Evolutionary conservation across 2,888 invertebrate species (phyloP), one percentile per base, ranked within the genome.

Genomic region (Oscheius sp.): DNA sequence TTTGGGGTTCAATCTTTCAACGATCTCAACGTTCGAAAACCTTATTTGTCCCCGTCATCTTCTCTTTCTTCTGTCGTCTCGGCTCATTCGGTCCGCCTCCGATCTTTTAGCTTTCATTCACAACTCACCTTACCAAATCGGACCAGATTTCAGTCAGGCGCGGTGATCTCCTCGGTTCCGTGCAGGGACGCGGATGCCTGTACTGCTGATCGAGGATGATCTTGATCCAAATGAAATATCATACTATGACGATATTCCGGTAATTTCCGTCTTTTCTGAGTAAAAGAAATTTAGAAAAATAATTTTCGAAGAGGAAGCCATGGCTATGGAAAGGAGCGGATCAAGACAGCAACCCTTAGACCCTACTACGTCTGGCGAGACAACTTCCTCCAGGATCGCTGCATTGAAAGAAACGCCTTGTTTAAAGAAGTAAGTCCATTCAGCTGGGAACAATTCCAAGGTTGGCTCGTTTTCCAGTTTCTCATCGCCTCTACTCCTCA

Each of bases 381-480:
- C 29, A 67, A 76, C 29, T 77, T 79, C 29, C 73, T 74, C 33
- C 63, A 79, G 45, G 79, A 79, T 27, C 70, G 71, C n/a, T 75
- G 79, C 46, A 75, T 76, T 39, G 66, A 73, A n/a, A 65, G 71
- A 50, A 70, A 65, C 15, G 65, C 64, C 37, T 45, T 79, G 1
- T 67, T 69, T 25, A 48, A 37, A 15, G 79, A 79, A 72, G 78
- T 78, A 48, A 12, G 46, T 6, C 6, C 5, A 53, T 27, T n/a
- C n/a, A n/a, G n/a, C 25, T 4, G 37, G 46, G 23, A n/a, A 29
- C n/a, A 31, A 46, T 3, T 31, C 50, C 33, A 5, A 12, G 27
- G 10, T 4, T 25, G 34, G 57, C 33, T 57, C 8, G 3, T 20
- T 25, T 39, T 46, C 29, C 61, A 75, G 74, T 55, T 79, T 3